Evolutionary conservation across 2,113 vertebrate species (phyloP), one percentile per base, ranked within the genome.

Genomic region (Protobothrops mucrosquamatus): DNA sequence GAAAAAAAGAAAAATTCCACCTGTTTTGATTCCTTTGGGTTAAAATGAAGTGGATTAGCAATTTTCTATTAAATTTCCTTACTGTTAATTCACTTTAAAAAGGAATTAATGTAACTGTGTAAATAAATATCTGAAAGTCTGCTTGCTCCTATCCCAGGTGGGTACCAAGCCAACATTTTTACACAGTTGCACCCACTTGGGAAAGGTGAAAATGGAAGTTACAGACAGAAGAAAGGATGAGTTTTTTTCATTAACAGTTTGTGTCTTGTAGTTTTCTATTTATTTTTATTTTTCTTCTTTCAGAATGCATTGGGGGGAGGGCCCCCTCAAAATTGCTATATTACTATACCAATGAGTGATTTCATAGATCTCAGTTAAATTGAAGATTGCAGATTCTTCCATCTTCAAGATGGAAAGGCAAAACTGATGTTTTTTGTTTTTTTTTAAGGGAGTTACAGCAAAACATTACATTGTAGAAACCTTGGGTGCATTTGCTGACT

Each of bases 21-120:
- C 24, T 57, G 2, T 59, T 55, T 15, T 43, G 14, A 51, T 46
- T 26, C 1, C 1, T 95, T 93, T 96, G 94, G 94, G 96, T 91
- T 89, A 57, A 96, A 96, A 86, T 92, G 85, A 29, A 95, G 92
- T 0, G 93, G 94, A 96, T 93, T 92, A 95, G 88, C 94, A 95
- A 90, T 94, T 20, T 81, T 81, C n/a, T 81, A 39, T 39, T 55
- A 55, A 55, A 55, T 4, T 18, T 15, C 54, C 54, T 18, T 55
- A 55, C 54, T 55, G 54, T 55, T 55, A 55, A 55, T 39, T 74
- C 69, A 74, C 69, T 20, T 74, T 74, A 20, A 39, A 74, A 81
- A 20, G 34, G 34, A 81, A 81, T 81, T 81, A 39, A 81, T 95
- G 95, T 96, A 92, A 91, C 89, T 20, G 90, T 95, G 95, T 93